Base-by-base conservation (phyloP, 2,888 invertebrate genomes). In the Ornithoptera priamus region DNA sequence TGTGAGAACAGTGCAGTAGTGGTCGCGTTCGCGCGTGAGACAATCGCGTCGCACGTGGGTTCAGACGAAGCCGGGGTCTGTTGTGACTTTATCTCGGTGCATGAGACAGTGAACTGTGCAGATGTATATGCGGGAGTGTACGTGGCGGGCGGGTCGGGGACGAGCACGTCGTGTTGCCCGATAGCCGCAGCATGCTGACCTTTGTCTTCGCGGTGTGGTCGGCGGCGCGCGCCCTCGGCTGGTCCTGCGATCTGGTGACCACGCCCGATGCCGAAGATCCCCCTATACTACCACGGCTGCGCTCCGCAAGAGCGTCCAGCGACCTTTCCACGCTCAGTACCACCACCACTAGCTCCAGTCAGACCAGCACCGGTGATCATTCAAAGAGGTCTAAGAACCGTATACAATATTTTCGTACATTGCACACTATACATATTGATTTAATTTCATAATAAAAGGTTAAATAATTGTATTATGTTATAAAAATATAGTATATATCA, bases 121-220 rank as follows among this genome's bases (percentile, higher is more conserved):
- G 78, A 89, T 88, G 89, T 81, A 81, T 84, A 75, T 76, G 78
- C 78, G 85, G 82, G 77, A 84, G 80, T 81, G 82, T 84, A 74
- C 75, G 77, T 77, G 85, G 83, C 76, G 85, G 80, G 84, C 78
- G 84, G 83, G 83, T 76, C 80, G 85, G 81, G 78, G 87, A 78
- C 80, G 85, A 74, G 80, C 77, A 73, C 75, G 81, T 78, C 84
- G 86, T 75, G 84, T 82, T 82, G 83, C 82, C 76, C 85, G 88
- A 77, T 88, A 89, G 85, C 76, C 75, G 80, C 79, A 81, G 75
- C 72, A 94, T 94, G 94, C 88, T 94, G 87, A 94, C 94, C 81
- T 85, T 94, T 81, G 92, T 94, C 80, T 93, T 94, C 81, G 92
- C 94, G 86, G 87, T 94, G 88, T 94, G 94, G 94, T 93, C 94